Evolutionary conservation across 2,113 vertebrate genomes (phyloP).

Genomic region (Ophthalmolycus amberensis): DNA sequence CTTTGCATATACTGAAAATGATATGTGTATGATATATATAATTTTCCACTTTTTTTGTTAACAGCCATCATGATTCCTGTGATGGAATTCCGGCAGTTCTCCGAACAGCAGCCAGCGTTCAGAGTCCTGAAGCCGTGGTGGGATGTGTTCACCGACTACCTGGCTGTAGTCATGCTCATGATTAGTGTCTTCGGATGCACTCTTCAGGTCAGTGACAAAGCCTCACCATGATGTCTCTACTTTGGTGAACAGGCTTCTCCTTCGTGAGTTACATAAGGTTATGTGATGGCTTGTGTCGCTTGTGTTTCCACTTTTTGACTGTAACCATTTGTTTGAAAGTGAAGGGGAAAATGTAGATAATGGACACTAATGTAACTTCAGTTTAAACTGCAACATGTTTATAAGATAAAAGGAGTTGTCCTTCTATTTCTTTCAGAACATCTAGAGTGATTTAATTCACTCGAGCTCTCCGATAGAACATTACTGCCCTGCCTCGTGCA

Average conservation of each 20-base stretch:
- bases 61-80: slow-evolving; percentile 95
- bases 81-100: slow-evolving; percentile 98
- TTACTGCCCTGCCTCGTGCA: slow-evolving; percentile 30
- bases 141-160: slow-evolving; percentile 98
- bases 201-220: slow-evolving; percentile 87
- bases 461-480: slow-evolving; percentile 21
- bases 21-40: background rate
- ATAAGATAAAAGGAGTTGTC: slow-evolving; percentile 10
- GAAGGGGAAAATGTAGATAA: background rate
- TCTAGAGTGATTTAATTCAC: slow-evolving; percentile 14
- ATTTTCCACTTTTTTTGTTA: slow-evolving; percentile 5
- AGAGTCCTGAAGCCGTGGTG: slow-evolving; percentile 99
- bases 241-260: background rate
- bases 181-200: slow-evolving; percentile 98
- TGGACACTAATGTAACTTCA: background rate
- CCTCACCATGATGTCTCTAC: background rate
- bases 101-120: slow-evolving; percentile 97
- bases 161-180: slow-evolving; percentile 98
- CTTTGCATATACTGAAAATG: background rate
- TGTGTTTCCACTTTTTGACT: background rate
- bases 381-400: slow-evolving; percentile 12
- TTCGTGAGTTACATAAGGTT: background rate
- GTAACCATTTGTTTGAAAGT: background rate
- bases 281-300: background rate
- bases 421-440: slow-evolving; percentile 1